A percentile compares a stretch with the other conserved stretches of the same genome.
Conservation (phyloP, 2,888 invertebrate genomes). For the Stegana nigrithorax region DNA sequence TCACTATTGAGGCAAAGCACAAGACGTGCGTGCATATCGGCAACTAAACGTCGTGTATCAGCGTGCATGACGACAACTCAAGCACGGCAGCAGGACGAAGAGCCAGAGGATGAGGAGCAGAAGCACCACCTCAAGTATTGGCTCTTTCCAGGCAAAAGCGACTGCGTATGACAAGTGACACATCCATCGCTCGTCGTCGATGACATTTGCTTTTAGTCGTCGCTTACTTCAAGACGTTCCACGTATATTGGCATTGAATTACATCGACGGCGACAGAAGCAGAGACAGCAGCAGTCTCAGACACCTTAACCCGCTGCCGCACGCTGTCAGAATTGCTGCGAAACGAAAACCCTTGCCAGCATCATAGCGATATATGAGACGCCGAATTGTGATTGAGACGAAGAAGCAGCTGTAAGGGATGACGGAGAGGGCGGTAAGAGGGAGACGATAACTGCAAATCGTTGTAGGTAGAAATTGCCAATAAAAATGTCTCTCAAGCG, state of each 20-base stretch:
- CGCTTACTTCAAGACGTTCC: neutral
- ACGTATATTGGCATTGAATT: slow-evolving; percentile 1
- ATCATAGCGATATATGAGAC: no score
- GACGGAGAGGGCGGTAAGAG: slow-evolving; percentile 25
- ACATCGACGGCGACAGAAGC: neutral
- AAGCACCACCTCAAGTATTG: neutral
- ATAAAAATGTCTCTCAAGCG: slow-evolving; percentile 31
- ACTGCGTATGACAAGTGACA: neutral
- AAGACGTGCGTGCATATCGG: slow-evolving; percentile 2
- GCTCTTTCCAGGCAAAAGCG: neutral
- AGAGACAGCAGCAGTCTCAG: neutral
- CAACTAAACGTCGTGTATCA: neutral
- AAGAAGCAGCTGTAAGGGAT: neutral
- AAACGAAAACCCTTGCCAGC: no score
- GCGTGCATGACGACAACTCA: no score
- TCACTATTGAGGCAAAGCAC: slow-evolving; percentile 56
- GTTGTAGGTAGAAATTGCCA: slow-evolving; percentile 34
- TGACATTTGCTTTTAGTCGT: neutral
- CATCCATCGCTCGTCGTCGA: neutral
- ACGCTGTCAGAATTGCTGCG: no score
- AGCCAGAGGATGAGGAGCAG: neutral
- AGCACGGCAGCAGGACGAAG: neutral
- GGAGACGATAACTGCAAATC: slow-evolving; percentile 22
- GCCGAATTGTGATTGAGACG: neutral
- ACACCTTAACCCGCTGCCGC: no score